Base-by-base conservation (phyloP, 2,888 invertebrate genomes). In the Cantharis lateralis region DNA sequence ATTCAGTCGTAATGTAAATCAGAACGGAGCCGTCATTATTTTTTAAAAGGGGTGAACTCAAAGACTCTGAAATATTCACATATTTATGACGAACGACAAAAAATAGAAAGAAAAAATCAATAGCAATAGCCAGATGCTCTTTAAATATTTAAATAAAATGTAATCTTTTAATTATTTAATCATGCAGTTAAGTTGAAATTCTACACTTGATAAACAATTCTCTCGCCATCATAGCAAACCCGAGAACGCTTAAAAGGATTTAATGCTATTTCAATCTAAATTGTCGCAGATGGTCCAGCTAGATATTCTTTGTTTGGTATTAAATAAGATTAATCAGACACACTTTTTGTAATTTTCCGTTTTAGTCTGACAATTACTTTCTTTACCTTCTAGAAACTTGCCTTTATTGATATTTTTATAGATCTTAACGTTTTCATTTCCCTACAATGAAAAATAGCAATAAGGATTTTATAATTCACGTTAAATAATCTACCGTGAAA, bases 1-100 rank as follows among this genome's bases (percentile, higher is more conserved):
- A 80, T 80, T 78, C 80, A 79, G 77, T 78, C 79, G 77, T 77
- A 79, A 80, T 79, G 79, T 78, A 75, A 80, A 77, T 80, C 80
- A 76, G 79, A 75, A 78, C 77, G 68, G 70, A 79, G 78, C 77
- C 77, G 75, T 78, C 76, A 78, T 78, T 80, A 77, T 74, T 77
- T 74, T 75, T 72, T 70, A 71, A 74, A 72, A 74, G 68, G 70
- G 72, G 72, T 73, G 62, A 70, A 63, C 68, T 72, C 78, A 75
- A 76, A 76, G 72, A 66, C 20, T 28, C 28, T 26, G 15, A 26
- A 68, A 26, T 16, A 28, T 68, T 28, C 68, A 26, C 48, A 48
- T 48, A 48, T 48, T 48, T 48, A 48, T 48, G 48, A 48, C n/a
- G 48, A 48, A n/a, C 48, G 48, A 48, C 48, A 48, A 48, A 48